These are phyloP conservation scores for Chionodraco myersi DNA, from an alignment of 2,113 vertebrate genomes.

Conservation along the genomic window DNA sequence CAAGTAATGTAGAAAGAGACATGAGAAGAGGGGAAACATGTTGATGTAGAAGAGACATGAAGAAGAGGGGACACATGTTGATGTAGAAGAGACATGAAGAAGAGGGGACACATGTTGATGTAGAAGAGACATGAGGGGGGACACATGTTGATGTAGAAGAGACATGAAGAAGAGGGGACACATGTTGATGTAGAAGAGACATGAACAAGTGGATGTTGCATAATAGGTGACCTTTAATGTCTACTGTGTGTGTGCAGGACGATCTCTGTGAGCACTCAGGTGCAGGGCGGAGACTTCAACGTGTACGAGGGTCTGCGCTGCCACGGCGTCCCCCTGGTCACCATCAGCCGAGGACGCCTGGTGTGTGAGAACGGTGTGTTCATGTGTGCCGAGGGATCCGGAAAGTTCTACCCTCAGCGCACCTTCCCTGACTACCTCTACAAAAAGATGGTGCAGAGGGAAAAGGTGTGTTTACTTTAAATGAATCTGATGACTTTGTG, in stretches of 20 bases:
- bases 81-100: too few species aligned
- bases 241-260: conserved; percentile 82
- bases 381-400: conserved; percentile 97
- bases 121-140: too few species aligned
- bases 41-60: too few species aligned
- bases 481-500: not conserved
- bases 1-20: too few species aligned
- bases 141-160: too few species aligned
- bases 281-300: conserved; percentile 95
- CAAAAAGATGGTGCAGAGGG: conserved; percentile 98
- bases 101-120: too few species aligned
- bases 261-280: conserved; percentile 93
- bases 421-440: conserved; percentile 95
- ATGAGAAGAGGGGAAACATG: too few species aligned
- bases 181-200: too few species aligned
- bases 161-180: too few species aligned
- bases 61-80: too few species aligned
- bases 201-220: too few species aligned
- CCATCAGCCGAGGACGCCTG: conserved; percentile 93
- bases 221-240: not conserved
- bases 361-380: conserved; percentile 96
- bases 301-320: conserved; percentile 95
- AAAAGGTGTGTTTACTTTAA: conserved; percentile 86
- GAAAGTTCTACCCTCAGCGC: conserved; percentile 93
- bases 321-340: conserved; percentile 94